Base-by-base conservation (phyloP, 2,797 vertebrate genomes). In the Mormyrops attenuatus region DNA sequence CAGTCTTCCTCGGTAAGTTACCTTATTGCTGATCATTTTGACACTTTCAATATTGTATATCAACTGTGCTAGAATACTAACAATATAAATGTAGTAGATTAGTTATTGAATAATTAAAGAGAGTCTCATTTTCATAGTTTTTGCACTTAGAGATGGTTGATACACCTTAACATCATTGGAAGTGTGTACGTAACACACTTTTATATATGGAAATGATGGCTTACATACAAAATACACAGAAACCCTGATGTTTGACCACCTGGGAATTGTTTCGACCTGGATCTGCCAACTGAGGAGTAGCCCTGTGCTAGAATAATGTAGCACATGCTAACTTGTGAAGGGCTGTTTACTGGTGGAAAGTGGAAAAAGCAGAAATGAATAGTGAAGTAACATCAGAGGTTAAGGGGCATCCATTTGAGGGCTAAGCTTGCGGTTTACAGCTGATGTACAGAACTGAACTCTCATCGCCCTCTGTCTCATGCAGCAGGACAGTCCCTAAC, bases 1-100 rank as follows among this genome's bases (percentile, higher is more conserved):
- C 97, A 93, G 94, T 95, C 95, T 94, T 95, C 97, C 88, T 95
- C 96, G 94, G 98, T 99, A 96, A 98, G 98, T 97, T 38, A 38
- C 55, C 22, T 50, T 38, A 85, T 50, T 50, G 47, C 0, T 47
- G 41, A 3, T 87, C 85, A 87, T 47, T 47, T 22, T 52, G n/a
- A 66, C 22, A 66, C 22, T 66, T 66, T 66, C 60, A 1, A 66
- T 66, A 30, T 30, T 66, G 22, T 22, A 66, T 11, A 66, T 26
- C 8, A 66, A 30, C 60, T 26, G 60, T 30, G 60, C 60, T 66
- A 66, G 60, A 8, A 66, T 66, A 30, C 20, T 22, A 60, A n/a
- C 22, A 66, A 30, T 66, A 66, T 66, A 26, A 66, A 26, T 30
- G 60, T 66, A 66, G n/a, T 30, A 66, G 22, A 66, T 4, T 30